Base-by-base conservation (phyloP, 2,888 invertebrate genomes). In the Ethmia dodecea region DNA sequence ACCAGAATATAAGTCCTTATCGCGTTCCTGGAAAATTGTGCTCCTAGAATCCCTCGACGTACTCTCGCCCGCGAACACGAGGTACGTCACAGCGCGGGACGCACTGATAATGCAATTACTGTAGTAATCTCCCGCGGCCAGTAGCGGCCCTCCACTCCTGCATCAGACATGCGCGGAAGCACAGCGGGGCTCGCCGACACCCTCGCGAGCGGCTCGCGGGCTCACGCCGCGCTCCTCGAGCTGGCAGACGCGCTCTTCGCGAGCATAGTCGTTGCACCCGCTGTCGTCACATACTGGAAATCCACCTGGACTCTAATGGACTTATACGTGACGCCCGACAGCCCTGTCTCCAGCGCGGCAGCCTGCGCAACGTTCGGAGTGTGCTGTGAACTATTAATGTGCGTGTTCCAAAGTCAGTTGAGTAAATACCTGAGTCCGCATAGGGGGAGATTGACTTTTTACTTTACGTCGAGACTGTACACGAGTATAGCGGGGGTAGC, bases 231-330 rank as follows among this genome's bases (percentile, higher is more conserved):
- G 42, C 74, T 93, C 32, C 86, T 94, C 33, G 90, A 91, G 42
- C 68, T 91, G 47, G 80, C 94, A 43, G 95, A 95, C 72, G 88
- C 89, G 20, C 60, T 92, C 12, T 88, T 95, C 67, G 92, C 94
- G 33, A 89, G 92, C 47, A 61, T 89, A 8, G 86, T 95, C 20
- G 91, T 94, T 11, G 92, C 93, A 1, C 95, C 95, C 8, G 90
- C 92, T 36, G 94, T 95, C 31, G 94, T 96, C 37, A 90, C 92
- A 43, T 95, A 94, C 73, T 95, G 96, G 96, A 89, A 95, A 45
- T 93, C 94, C 46, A 93, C 94, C 29, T 96, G 95, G 95, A 89
- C 89, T 28, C 87, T 95, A 32, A 91, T 94, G 87, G 93, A 91
- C 61, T 65, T 90, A 33, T 91, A 93, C 68, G 87, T 95, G 37